These are phyloP conservation scores for Tichodroma muraria DNA, from an alignment of 2,113 vertebrate species.

Conservation along the genomic window DNA sequence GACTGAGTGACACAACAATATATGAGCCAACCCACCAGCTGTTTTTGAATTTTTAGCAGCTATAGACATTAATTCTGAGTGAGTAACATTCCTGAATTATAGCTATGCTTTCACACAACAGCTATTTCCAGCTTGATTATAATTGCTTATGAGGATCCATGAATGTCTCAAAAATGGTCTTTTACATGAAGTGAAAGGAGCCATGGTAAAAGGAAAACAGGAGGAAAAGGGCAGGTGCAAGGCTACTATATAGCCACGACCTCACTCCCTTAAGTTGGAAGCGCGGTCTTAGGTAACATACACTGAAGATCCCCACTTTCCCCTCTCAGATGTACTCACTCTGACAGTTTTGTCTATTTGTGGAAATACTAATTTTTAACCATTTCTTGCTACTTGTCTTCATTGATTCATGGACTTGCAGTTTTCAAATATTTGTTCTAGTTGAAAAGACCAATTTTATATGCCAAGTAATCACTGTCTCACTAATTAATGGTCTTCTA, in stretches of 20 bases:
- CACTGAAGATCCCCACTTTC: not conserved
- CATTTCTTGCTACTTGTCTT: not conserved
- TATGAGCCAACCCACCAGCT: not conserved
- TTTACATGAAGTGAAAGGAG: fast-evolving
- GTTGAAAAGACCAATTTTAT: not conserved
- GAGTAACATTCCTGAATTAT: not conserved
- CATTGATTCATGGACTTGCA: not conserved
- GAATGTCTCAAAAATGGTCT: not conserved
- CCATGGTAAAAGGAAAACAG: not conserved
- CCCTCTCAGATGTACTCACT: not conserved
- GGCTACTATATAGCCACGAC: not conserved
- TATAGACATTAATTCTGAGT: not conserved
- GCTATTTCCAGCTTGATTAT: not conserved
- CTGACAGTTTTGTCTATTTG: not conserved
- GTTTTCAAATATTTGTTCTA: not conserved
- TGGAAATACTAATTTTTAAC: not conserved
- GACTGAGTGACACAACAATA: not conserved
- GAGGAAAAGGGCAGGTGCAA: not conserved
- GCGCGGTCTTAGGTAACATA: not conserved
- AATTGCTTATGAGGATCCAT: not conserved
- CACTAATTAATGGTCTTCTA: not conserved
- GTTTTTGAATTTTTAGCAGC: not conserved
- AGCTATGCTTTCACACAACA: not conserved
- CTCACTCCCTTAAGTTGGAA: not conserved
- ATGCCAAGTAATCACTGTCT: not conserved